Percentiles rank a stretch among this genome's conserved stretches.
Conservation (phyloP, 2,113 vertebrate genomes). For the Plectropomus leopardus region DNA sequence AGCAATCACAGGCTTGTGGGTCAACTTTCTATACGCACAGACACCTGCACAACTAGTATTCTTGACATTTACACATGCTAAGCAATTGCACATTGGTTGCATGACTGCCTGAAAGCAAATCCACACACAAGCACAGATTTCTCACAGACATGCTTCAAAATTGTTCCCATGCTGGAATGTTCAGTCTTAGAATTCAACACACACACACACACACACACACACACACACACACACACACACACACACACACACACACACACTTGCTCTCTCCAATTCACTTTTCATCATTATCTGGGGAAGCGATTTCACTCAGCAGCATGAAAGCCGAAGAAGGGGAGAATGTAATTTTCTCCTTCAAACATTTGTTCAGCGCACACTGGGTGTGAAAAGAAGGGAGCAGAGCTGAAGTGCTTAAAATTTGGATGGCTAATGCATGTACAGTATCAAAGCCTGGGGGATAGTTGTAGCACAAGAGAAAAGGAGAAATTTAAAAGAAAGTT, state of each 20-base stretch:
- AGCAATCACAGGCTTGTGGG: background rate
- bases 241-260: background rate
- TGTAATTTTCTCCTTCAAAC: conserved; percentile 71
- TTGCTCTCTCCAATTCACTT: conserved; percentile 11
- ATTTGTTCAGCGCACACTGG: conserved; percentile 61
- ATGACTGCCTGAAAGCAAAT: conserved; percentile 24
- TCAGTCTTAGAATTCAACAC: conserved; percentile 18
- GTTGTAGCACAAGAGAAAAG: conserved; percentile 16
- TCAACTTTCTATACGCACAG: background rate
- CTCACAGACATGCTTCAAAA: conserved; percentile 3
- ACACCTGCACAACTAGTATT: background rate
- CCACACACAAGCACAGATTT: conserved; percentile 17
- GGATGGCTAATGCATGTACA: conserved; percentile 11
- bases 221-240: conserved; percentile 8
- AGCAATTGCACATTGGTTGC: background rate
- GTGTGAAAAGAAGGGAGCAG: conserved; percentile 24
- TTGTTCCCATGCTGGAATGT: conserved; percentile 25
- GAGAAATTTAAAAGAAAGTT: background rate
- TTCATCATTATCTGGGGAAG: conserved; percentile 45
- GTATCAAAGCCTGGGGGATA: conserved; percentile 8
- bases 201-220: background rate
- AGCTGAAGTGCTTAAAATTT: conserved; percentile 32
- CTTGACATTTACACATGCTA: conserved; percentile 10
- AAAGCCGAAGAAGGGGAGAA: conserved; percentile 48
- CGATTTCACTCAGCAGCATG: conserved; percentile 47